Conservation (phyloP, 2,888 invertebrate species). For the Ichneumoninae sp. region DNA sequence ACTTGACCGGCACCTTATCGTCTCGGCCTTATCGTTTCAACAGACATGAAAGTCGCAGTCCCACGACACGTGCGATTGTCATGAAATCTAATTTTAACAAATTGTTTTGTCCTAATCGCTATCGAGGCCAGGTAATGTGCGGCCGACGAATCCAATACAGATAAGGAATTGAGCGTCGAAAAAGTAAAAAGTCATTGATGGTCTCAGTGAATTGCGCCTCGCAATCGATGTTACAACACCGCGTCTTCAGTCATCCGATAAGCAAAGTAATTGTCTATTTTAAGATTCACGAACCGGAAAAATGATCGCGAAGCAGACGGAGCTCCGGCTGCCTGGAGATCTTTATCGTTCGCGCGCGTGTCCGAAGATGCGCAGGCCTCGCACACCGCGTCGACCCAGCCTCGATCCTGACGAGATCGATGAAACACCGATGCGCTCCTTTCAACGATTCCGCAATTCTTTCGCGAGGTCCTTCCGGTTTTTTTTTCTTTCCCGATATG, state of each 20-base stretch:
- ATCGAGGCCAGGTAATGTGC: not conserved
- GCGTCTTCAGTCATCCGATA: not conserved
- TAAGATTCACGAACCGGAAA: conserved; percentile 13
- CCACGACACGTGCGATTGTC: not conserved
- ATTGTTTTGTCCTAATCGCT: too few species aligned
- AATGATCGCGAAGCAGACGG: not conserved
- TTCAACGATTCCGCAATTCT: not conserved
- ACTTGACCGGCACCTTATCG: not conserved
- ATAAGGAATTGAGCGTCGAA: not conserved
- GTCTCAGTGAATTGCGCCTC: not conserved
- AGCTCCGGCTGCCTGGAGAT: not conserved
- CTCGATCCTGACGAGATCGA: not conserved
- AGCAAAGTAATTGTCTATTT: conserved; percentile 11
- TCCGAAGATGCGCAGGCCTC: not conserved
- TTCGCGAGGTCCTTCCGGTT: not conserved
- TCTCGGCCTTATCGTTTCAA: not conserved
- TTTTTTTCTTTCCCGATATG: not conserved
- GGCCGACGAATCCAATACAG: not conserved
- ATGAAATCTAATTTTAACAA: too few species aligned
- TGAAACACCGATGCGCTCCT: conserved; percentile 14
- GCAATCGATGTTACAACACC: not conserved
- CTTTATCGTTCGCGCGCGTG: conserved; percentile 14
- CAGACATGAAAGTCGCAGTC: not conserved
- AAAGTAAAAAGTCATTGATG: not conserved
- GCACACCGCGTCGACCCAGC: not conserved